These are phyloP conservation scores for Carassius carassius DNA, from an alignment of 2,113 vertebrate genomes.

Conservation along the genomic window DNA sequence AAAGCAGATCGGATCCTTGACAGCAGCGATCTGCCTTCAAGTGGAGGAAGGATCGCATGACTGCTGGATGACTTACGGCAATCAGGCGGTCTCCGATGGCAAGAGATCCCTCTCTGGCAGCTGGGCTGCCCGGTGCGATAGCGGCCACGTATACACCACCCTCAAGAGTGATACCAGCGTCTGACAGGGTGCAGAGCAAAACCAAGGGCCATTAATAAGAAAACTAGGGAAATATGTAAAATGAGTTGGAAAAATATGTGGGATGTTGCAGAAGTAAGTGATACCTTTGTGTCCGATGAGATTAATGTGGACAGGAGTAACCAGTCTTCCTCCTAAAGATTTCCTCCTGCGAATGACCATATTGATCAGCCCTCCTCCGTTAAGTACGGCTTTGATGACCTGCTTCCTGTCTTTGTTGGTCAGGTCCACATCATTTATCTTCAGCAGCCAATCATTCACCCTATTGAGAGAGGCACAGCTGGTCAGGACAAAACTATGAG, in stretches of 20 bases:
- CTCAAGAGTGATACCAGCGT: constrained; percentile 90
- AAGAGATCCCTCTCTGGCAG: constrained; percentile 91
- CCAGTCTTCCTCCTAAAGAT: constrained; percentile 88
- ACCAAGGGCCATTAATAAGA: neutral
- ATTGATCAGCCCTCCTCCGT: constrained; percentile 91
- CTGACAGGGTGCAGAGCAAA: constrained; percentile 70
- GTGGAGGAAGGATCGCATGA: neutral
- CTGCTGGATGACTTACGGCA: constrained; percentile 80
- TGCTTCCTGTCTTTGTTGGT: constrained; percentile 97
- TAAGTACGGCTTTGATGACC: constrained; percentile 90
- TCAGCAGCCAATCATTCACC: constrained; percentile 96
- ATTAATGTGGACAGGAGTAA: constrained; percentile 92
- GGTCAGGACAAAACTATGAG: constrained; percentile 17
- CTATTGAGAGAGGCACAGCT: constrained; percentile 66
- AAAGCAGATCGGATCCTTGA: constrained; percentile 7
- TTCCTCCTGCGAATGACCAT: constrained; percentile 95
- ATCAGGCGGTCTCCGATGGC: constrained; percentile 90
- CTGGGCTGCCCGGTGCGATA: constrained; percentile 87
- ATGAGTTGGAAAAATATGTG: neutral
- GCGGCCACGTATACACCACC: constrained; percentile 87
- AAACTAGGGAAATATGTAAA: neutral
- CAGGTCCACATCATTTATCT: constrained; percentile 95
- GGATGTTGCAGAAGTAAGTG: neutral
- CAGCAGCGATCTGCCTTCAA: constrained; percentile 7
- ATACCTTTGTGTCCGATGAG: constrained; percentile 93